phyloP scores from a whole-genome alignment of 2,113 vertebrate species.

The Uria aalge region DNA sequence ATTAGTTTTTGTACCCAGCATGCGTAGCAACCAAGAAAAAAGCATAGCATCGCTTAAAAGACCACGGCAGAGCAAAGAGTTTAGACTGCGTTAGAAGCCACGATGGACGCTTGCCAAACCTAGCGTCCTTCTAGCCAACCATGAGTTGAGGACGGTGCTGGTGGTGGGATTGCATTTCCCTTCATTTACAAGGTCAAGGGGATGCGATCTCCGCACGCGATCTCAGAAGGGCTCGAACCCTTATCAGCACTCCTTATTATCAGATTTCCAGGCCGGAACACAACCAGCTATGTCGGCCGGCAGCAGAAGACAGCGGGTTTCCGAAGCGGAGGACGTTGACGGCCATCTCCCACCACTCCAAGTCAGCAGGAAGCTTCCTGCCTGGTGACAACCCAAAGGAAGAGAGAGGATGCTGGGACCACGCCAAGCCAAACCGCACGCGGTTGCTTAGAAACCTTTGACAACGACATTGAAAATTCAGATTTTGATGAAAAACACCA shows the following conservation, averaged over 20 bases:
- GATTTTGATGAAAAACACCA: neutral
- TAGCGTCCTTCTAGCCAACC: no score
- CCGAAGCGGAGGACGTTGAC: rapidly evolving
- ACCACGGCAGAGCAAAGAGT: neutral
- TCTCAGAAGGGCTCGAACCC: neutral
- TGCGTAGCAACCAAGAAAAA: neutral
- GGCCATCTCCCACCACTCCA: neutral
- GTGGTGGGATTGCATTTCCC: neutral
- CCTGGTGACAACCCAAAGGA: neutral
- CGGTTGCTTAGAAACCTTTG: slow-evolving; percentile 22
- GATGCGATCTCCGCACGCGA: rapidly evolving
- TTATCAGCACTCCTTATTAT: neutral
- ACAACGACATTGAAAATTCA: neutral
- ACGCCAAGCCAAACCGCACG: neutral
- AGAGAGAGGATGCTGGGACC: neutral
- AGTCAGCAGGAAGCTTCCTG: neutral
- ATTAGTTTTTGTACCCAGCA: neutral
- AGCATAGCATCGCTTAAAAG: neutral
- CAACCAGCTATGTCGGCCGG: rapidly evolving
- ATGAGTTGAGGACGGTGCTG: rapidly evolving
- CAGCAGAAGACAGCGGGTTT: neutral
- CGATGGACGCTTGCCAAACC: neutral
- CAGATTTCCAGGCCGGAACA: neutral
- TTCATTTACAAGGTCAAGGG: no score
- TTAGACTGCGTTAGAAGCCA: neutral